Base-by-base conservation (phyloP, 2,888 invertebrate species). In the Scotopteryx bipunctaria region DNA sequence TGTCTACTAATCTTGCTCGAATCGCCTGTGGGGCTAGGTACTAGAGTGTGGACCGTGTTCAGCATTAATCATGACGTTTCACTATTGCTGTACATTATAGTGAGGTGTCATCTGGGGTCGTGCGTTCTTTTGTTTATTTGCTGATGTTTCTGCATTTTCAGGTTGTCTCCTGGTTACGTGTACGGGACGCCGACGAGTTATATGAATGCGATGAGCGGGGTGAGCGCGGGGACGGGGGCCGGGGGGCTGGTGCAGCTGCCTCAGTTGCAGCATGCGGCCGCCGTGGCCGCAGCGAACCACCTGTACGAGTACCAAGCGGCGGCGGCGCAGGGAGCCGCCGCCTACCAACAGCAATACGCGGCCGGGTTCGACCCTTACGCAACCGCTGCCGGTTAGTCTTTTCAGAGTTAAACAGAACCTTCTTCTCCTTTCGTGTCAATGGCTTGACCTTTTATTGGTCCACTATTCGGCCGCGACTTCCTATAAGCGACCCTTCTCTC, bases 231-330 rank as follows among this genome's bases (percentile, higher is more conserved):
- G 8, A 91, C 91, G 3, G 92, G 94, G 13, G 93, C 93, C 1
- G 94, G 94, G 11, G 94, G 95, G 45, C 80, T 94, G 66, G 92
- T 95, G 64, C 94, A 94, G 64, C 85, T 94, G 67, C 94, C 93
- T 17, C 94, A 94, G 71, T 81, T 94, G 69, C 93, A 93, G 68
- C 94, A 94, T 73, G 95, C 95, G 0, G 95, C 95, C 5, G 95
- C 95, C 0, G 92, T 95, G 46, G 95, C 95, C 6, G 95, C 95
- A 0, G 95, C 95, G n/a, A 94, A 94, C 69, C 95, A 96, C 73
- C 93, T 95, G 74, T 95, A 95, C 76, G 95, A 95, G 86, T 95
- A 96, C 82, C 95, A 95, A 72, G 93, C 93, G 8, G 94, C 94
- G 0, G 94, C 94, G 2, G 95, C 95, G 1, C 95, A 95, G 31